Evolutionary conservation across 2,797 vertebrate species (phyloP), one percentile per base, ranked within the genome.

Genomic region (Sitta carolinensis): DNA sequence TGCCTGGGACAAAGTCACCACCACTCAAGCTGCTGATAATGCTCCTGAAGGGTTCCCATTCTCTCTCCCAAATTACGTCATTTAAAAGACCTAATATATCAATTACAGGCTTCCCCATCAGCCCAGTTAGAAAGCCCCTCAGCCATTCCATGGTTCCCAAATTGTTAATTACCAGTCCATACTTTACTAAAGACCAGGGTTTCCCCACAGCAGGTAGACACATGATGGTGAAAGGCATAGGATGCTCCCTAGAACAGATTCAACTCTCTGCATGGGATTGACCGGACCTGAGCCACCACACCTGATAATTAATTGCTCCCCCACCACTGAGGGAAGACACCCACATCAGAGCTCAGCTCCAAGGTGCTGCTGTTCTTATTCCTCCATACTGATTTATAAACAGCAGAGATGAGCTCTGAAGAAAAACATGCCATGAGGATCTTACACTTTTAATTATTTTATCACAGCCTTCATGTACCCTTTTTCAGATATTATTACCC

Each of bases 391-490:
- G 27, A 94, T 43, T 70, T 79, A 72, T 5, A 63, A 61, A n/a
- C 42, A 68, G 34, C 27, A 79, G 70, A 89, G 26, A 78, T 36
- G 42, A 95, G 88, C 50, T 77, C 62, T 91, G 85, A 95, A 95
- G 67, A 96, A 89, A 89, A 84, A 78, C n/a, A 86, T 9, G 42
- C 73, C 59, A 68, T 55, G 30, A 91, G 63, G 54, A 84, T 75
- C 63, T 87, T 91, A 74, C 66, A 62, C 34, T 90, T 96, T 95
- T 94, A 97, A 95, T 97, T 96, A 97, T 94, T 94, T 96, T 93
- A 96, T 93, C 54, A 22, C 79, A 96, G 83, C 43, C 84, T 90
- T 95, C 93, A 94, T 23, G 0, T 88, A 90, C 51, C 55, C 59
- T 91, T 96, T 97, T 95, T 95, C 73, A 84, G 80, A 54, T 94